phyloP scores from a whole-genome alignment of 2,888 invertebrate genomes.

The Rhaphigaster nebulosa region DNA sequence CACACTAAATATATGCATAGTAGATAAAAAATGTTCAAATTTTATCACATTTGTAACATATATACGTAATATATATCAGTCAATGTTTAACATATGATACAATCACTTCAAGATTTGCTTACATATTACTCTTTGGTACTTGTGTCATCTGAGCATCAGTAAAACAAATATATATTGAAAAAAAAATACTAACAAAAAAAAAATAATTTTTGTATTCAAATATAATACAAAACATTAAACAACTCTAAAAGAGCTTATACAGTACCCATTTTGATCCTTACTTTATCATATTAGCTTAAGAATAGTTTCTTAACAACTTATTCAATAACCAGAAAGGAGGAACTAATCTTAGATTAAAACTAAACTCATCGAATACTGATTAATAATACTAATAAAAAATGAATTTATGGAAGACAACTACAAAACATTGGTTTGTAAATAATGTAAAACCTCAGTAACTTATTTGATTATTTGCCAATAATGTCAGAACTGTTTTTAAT shows the following conservation, averaged over 20 bases:
- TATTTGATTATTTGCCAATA: background rate
- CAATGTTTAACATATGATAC: conserved; percentile 30
- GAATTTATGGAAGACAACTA: background rate
- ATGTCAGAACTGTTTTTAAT: no score
- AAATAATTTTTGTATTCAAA: background rate
- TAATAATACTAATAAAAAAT: conserved; percentile 10
- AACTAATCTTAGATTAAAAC: conserved; percentile 8
- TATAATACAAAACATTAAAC: conserved; percentile 16
- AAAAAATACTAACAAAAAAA: background rate
- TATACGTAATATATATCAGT: conserved; percentile 41
- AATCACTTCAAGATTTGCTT: background rate
- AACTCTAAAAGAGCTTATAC: conserved; percentile 5
- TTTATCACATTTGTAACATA: conserved; percentile 45
- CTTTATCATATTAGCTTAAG: conserved; percentile 19
- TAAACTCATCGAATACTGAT: conserved; percentile 16
- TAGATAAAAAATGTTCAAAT: conserved; percentile 21
- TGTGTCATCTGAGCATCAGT: conserved; percentile 42
- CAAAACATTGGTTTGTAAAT: conserved; percentile 1
- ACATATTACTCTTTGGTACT: conserved; percentile 38
- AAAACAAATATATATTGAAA: conserved; percentile 35
- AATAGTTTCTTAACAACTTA: conserved; percentile 15
- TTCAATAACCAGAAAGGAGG: background rate
- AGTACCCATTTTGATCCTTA: conserved; percentile 37
- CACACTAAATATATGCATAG: conserved; percentile 32
- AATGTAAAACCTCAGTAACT: background rate